These are phyloP conservation scores for Neostethus bicornis DNA, from an alignment of 2,797 vertebrate species.

Conservation along the genomic window DNA sequence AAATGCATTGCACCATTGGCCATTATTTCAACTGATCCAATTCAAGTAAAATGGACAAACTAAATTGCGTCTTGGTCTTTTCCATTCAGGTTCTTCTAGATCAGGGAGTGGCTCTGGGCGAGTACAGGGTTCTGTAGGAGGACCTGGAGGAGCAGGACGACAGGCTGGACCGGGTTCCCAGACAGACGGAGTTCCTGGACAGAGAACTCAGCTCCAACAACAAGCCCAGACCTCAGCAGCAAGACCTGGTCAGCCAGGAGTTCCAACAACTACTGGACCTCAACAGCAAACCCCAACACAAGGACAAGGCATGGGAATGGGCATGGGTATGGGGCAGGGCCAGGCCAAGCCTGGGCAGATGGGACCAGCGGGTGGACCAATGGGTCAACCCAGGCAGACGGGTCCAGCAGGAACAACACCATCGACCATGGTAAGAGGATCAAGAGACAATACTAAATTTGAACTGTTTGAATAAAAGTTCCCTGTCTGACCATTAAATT, in stretches of 20 bases:
- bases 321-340: conserved; percentile 66
- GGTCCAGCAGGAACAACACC: conserved; percentile 69
- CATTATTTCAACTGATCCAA: too few relatives aligned
- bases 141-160: conserved; percentile 68
- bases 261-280: conserved; percentile 40
- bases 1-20: too few relatives aligned
- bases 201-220: conserved; percentile 81
- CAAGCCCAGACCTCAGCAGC: conserved; percentile 75
- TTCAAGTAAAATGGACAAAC: background rate
- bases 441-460: background rate
- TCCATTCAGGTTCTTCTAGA: conserved; percentile 73
- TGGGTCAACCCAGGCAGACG: conserved; percentile 70
- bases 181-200: conserved; percentile 66
- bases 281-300: conserved; percentile 72
- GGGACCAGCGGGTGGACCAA: conserved; percentile 66
- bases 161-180: conserved; percentile 74
- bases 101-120: conserved; percentile 71
- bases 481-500: background rate
- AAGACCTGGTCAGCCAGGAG: conserved; percentile 72
- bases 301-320: conserved; percentile 66
- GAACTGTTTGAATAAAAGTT: background rate
- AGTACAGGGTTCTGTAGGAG: conserved; percentile 66
- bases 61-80: background rate
- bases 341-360: conserved; percentile 77
- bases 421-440: conserved; percentile 53